Evolutionary conservation across 53 echinoderm and acorn worm genomes (phyloP).

Genomic region (Stichopus horrens): DNA sequence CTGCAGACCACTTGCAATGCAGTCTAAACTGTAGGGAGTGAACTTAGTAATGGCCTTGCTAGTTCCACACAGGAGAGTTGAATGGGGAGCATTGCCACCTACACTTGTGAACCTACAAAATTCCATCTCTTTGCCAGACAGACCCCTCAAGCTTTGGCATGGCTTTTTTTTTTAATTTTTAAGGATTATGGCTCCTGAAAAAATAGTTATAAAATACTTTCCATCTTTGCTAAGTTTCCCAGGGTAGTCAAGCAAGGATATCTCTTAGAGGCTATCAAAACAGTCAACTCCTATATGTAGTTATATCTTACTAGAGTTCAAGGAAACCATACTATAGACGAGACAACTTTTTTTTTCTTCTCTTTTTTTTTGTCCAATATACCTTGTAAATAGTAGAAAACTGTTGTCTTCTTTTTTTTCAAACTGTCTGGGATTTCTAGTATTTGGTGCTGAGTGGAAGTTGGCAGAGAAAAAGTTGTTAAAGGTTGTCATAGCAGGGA

Average conservation of each 20-base stretch:
- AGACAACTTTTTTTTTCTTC: background rate
- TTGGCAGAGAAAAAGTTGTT: background rate
- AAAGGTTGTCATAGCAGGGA: background rate
- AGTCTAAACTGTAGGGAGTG: no score
- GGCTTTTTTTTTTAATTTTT: background rate
- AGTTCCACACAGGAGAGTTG: no score
- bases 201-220: no score
- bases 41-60: no score
- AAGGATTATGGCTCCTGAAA: background rate
- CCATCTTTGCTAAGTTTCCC: background rate
- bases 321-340: background rate
- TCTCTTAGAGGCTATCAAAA: slow-evolving; percentile 24
- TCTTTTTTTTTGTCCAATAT: no score
- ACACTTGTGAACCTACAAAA: no score
- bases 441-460: background rate
- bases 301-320: slow-evolving; percentile 16
- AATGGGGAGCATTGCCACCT: no score
- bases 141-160: background rate
- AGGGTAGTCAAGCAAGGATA: background rate
- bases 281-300: slow-evolving; percentile 6
- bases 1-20: no score
- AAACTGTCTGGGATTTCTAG: background rate
- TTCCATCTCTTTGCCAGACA: background rate
- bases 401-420: no score
- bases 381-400: no score